Evolutionary conservation across 2,113 vertebrate genomes (phyloP), one percentile per base, ranked within the genome.

Genomic region (Ginglymostoma cirratum): DNA sequence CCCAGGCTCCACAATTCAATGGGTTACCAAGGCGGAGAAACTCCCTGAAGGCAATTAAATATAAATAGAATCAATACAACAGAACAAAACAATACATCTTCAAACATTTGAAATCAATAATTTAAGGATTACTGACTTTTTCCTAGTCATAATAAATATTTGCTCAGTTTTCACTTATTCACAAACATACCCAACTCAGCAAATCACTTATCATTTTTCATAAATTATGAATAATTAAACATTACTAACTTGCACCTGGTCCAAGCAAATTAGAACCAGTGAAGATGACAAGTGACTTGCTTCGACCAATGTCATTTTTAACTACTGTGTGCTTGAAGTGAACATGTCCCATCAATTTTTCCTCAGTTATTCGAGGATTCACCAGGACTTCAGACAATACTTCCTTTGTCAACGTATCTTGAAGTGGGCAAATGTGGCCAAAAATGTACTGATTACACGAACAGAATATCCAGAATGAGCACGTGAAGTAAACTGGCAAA

Each of bases 1-100:
- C 99, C 99, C 99, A 99, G 96, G 99, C 99, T 3, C 99, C 99
- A 0, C 99, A 99, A 97, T 99, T 99, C 97, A 99, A 97, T 96
- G 99, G 99, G 97, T 99, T 99, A 94, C 98, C 99, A 95, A 99
- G 97, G 66, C 99, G 98, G 45, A 99, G 97, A 97, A 99, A 99
- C 97, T 99, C 99, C 98, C 99, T 99, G 96, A 85, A 72, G 66
- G 21, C 67, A 95, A 95, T 70, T 45, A 95, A 48, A 72, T 48
- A 70, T 19, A 70, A 67, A 70, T 69, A 70, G 45, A 72, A 17
- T 95, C 38, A 95, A 30, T 72, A 95, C 89, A 96, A 96, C 30
- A 97, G 52, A n/a, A 85, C 86, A 45, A 96, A 61, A 96, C 0
- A 90, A 93, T 42, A 95, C 96, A 27, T 72, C 55, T 67, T 93